Conservation (phyloP, 2,113 vertebrate genomes). For the Indicator maculatus region DNA sequence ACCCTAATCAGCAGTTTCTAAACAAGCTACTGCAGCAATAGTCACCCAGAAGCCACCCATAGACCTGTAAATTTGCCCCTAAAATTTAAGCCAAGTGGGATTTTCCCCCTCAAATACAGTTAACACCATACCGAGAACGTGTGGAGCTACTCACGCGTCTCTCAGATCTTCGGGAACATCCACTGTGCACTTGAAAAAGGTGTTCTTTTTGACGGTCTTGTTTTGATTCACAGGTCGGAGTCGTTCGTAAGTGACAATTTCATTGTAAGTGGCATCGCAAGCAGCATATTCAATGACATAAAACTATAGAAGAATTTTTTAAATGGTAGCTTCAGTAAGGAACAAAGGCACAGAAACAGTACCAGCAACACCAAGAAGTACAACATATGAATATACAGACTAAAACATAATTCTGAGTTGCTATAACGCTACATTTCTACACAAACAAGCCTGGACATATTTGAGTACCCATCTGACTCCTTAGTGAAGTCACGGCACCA, state of each 20-base stretch:
- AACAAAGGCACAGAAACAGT: not conserved
- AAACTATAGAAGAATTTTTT: constrained; percentile 67
- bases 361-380: not conserved
- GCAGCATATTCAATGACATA: constrained; percentile 88
- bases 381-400: not conserved
- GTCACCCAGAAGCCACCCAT: not conserved
- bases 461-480: not conserved
- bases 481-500: accelerated
- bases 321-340: not conserved
- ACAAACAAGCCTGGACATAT: not conserved
- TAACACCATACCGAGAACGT: not conserved
- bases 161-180: constrained; percentile 85
- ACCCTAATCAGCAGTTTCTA: not conserved
- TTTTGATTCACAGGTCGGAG: constrained; percentile 86
- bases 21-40: not conserved
- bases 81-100: not conserved
- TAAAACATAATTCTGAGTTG: not conserved
- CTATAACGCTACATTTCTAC: not conserved
- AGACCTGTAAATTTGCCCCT: too few relatives aligned
- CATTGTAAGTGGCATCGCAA: constrained; percentile 87
- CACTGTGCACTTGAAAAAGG: constrained; percentile 85
- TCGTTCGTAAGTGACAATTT: constrained; percentile 85
- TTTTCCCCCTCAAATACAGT: accelerated
- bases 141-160: constrained; percentile 82
- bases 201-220: constrained; percentile 85